Evolutionary conservation across 2,888 invertebrate species (phyloP), one percentile per base, ranked within the genome.

Genomic region (Drosophila rellima): DNA sequence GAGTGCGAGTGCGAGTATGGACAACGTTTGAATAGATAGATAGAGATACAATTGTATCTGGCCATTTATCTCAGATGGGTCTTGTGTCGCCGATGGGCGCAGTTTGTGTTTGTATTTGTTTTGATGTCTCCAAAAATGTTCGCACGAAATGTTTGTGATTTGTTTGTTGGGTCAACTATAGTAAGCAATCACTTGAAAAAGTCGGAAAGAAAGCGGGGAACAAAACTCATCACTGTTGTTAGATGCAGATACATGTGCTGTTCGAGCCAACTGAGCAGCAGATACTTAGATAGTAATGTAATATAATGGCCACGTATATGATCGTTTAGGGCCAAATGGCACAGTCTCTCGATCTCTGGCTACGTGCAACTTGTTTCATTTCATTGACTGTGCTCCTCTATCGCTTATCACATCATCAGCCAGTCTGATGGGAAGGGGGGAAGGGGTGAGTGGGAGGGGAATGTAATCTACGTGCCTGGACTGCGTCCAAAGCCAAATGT

Each of bases 41-140:
- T 70, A 69, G 61, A 84, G 80, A 81, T 75, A 84, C 83, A 84
- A 84, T 85, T 85, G 83, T 85, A 84, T 85, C 85, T 79, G 63
- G 45, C 42, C 70, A 82, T 84, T 83, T 82, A 82, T 83, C 82
- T 82, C 23, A 15, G 57, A 33, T 18, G 54, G 31, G n/a, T 15
- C 31, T 7, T 51, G 50, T 20, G 64, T 35, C 62, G 44, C 45
- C 60, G 20, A 29, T 63, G 74, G 77, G 76, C 57, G 73, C 76
- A 54, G 75, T 45, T 70, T 50, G 55, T 45, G 62, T 69, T 45
- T 42, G n/a, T n/a, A n/a, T n/a, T n/a, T n/a, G n/a, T n/a, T n/a
- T n/a, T n/a, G n/a, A 67, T 51, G 29, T 29, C 23, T 8, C 31
- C 45, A 23, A 52, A 51, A 52, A 73, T 55, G 76, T 77, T 77